These are phyloP conservation scores for Drosophila fulvimacula DNA, from an alignment of 2,888 invertebrate genomes.

Conservation along the genomic window DNA sequence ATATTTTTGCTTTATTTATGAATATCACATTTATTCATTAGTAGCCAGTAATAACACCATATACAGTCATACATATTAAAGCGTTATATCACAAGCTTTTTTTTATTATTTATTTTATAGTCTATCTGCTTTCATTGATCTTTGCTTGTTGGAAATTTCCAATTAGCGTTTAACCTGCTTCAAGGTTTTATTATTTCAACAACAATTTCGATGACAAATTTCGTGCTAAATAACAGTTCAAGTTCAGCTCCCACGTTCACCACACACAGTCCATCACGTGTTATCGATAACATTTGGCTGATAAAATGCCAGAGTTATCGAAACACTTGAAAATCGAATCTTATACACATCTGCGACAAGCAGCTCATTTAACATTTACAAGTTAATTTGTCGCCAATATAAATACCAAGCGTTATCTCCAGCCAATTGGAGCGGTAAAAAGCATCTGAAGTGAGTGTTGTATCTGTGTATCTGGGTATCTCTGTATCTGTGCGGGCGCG, in stretches of 20 bases:
- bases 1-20: not conserved
- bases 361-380: slow-evolving; percentile 52
- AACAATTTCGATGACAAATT: slow-evolving; percentile 36
- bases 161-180: slow-evolving; percentile 34
- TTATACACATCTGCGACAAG: slow-evolving; percentile 18
- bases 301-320: slow-evolving; percentile 72
- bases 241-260: slow-evolving; percentile 33
- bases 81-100: not conserved
- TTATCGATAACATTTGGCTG: slow-evolving; percentile 46
- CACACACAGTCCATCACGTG: not conserved
- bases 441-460: slow-evolving; percentile 9
- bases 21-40: not conserved
- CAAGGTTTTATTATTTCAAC: slow-evolving; percentile 34
- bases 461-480: slow-evolving; percentile 18
- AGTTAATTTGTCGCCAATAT: slow-evolving; percentile 69
- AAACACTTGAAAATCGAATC: slow-evolving; percentile 30
- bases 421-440: slow-evolving; percentile 13
- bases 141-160: slow-evolving; percentile 24
- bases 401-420: slow-evolving; percentile 29
- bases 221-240: slow-evolving; percentile 29
- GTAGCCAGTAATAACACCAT: not conserved
- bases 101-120: not conserved
- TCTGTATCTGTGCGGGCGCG: slow-evolving; percentile 47
- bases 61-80: not conserved
- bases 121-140: slow-evolving; percentile 23